Conservation (phyloP, 2,888 invertebrate species). For the Lasioglossum vierecki region DNA sequence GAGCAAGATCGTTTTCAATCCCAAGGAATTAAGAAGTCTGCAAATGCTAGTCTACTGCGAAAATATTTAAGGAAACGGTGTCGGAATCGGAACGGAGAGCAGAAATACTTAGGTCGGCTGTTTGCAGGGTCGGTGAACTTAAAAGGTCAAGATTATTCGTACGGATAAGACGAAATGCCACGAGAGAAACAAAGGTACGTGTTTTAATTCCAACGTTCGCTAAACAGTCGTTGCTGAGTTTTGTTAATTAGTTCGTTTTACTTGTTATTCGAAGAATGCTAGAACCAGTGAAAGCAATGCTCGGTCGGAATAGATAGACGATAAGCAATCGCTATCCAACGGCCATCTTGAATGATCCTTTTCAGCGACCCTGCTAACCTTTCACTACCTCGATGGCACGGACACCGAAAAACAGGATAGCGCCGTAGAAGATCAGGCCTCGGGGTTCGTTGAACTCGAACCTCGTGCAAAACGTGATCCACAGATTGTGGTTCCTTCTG, state of each 20-base stretch:
- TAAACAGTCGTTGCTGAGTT: background rate
- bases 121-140: constrained; percentile 47
- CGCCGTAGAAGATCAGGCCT: constrained; percentile 47
- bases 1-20: background rate
- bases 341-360: constrained; percentile 30
- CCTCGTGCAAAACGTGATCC: constrained; percentile 67
- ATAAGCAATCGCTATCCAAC: constrained; percentile 15
- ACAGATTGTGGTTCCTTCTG: constrained; percentile 62
- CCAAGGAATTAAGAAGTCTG: background rate
- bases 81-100: background rate
- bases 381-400: constrained; percentile 49
- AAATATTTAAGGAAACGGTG: constrained; percentile 14
- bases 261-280: too few species aligned
- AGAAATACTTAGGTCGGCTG: constrained; percentile 29
- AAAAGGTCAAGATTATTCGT: constrained; percentile 49
- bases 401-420: constrained; percentile 47
- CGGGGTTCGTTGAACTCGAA: constrained; percentile 61
- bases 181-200: constrained; percentile 31
- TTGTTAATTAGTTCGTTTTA: background rate
- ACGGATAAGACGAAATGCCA: constrained; percentile 40
- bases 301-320: background rate
- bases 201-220: constrained; percentile 1
- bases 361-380: constrained; percentile 28
- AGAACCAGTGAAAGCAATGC: background rate
- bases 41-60: background rate